These are phyloP conservation scores for Rhynchophorus ferrugineus DNA, from an alignment of 1,140 invertebrate species.

Conservation along the genomic window DNA sequence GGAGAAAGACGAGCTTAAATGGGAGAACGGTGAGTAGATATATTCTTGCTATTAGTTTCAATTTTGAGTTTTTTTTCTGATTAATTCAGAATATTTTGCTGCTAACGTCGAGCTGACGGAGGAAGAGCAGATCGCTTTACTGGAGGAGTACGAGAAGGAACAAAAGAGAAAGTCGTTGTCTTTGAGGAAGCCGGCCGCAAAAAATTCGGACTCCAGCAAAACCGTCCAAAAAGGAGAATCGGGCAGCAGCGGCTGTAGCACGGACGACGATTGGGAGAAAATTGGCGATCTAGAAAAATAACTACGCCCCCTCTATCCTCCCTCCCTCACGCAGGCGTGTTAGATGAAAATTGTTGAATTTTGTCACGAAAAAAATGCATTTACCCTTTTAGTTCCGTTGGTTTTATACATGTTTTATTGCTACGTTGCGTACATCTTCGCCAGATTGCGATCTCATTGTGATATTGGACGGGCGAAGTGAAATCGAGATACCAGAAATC, in stretches of 20 bases:
- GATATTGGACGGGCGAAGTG: too few relatives aligned
- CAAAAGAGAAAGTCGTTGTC: conserved; percentile 26
- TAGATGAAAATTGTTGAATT: too few relatives aligned
- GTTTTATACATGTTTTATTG: too few relatives aligned
- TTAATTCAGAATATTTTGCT: conserved; percentile 49
- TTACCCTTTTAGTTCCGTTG: too few relatives aligned
- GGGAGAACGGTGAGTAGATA: conserved; percentile 39
- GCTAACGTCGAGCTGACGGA: conserved; percentile 51
- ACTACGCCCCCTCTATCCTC: background rate
- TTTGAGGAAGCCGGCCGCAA: conserved; percentile 14
- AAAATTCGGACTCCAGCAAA: background rate
- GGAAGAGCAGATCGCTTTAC: conserved; percentile 50
- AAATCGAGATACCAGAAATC: too few relatives aligned
- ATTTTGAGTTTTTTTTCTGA: background rate
- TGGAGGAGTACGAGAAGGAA: conserved; percentile 51
- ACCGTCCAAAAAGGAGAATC: conserved; percentile 12
- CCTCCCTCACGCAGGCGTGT: too few relatives aligned
- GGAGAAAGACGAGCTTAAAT: conserved; percentile 36
- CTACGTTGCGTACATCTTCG: too few relatives aligned
- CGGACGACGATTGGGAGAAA: conserved; percentile 41
- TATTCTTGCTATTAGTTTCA: conserved; percentile 2
- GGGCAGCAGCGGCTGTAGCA: conserved; percentile 37
- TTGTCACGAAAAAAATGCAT: too few relatives aligned
- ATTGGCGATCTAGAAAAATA: conserved; percentile 33
- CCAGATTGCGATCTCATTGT: too few relatives aligned